A percentile compares a stretch with the other conserved stretches of the same genome.
Evolutionary conservation across 1,140 invertebrate genomes (phyloP).

Genomic region (Nymphalis io): DNA sequence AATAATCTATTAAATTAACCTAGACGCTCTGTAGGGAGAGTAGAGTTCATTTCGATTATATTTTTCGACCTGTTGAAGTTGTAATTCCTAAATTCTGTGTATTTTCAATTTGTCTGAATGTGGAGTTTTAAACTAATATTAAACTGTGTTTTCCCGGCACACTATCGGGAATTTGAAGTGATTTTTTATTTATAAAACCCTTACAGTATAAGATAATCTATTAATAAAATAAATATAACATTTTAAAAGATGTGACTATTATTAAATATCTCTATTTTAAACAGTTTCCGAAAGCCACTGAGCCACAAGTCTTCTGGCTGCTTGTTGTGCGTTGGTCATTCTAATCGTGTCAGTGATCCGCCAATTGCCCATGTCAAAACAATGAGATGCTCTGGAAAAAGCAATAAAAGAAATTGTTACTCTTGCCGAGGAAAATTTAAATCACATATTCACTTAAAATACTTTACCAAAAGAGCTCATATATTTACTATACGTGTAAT

Average conservation of each 20-base stretch:
- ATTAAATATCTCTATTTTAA: conserved; percentile 22
- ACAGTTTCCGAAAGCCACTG: conserved; percentile 76
- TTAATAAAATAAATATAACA: conserved; percentile 1
- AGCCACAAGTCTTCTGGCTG: conserved; percentile 80
- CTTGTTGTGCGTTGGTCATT: conserved; percentile 82
- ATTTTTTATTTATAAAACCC: conserved; percentile 49
- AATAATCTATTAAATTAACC: conserved; percentile 56
- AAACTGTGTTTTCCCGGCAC: conserved; percentile 62
- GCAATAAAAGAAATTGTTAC: neutral
- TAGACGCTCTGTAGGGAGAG: conserved; percentile 60
- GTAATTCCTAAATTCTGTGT: conserved; percentile 63
- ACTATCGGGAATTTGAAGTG: conserved; percentile 52
- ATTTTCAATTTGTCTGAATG: conserved; percentile 74
- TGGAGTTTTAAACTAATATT: conserved; percentile 77
- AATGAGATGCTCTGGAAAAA: conserved; percentile 86
- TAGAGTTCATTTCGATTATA: conserved; percentile 68
- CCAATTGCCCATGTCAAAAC: conserved; percentile 85
- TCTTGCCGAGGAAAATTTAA: no score
- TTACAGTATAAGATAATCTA: neutral
- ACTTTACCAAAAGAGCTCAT: no score
- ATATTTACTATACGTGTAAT: no score
- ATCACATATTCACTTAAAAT: no score
- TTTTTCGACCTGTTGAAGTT: conserved; percentile 70
- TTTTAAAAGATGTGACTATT: neutral
- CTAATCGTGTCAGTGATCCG: conserved; percentile 77